These are phyloP conservation scores for Peromyscus attwateri DNA, from an alignment of 2,797 vertebrate genomes.

Conservation along the genomic window DNA sequence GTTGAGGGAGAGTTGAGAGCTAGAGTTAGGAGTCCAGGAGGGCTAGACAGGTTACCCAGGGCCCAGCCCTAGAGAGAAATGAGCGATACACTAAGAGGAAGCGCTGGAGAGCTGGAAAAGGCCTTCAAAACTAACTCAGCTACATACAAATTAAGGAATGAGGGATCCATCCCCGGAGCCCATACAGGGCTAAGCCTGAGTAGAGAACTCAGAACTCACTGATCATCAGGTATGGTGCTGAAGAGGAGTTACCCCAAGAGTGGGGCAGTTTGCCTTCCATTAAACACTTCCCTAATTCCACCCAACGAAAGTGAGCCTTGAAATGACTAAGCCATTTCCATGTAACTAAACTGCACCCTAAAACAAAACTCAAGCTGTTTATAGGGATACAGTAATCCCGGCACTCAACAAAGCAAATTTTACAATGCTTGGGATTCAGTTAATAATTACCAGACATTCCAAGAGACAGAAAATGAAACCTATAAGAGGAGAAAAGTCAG, in stretches of 20 bases:
- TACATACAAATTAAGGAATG: background rate
- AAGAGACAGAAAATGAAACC: background rate
- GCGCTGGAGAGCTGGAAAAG: background rate
- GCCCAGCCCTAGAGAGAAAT: background rate
- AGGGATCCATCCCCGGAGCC: background rate
- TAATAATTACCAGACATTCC: background rate
- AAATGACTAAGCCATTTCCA: background rate
- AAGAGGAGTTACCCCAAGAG: background rate
- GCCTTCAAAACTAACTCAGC: background rate
- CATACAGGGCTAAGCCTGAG: background rate
- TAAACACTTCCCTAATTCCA: background rate
- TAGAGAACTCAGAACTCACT: background rate
- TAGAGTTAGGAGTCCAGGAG: background rate
- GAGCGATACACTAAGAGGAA: background rate
- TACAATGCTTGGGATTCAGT: background rate
- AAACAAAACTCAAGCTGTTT: background rate
- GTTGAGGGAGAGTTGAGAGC: background rate
- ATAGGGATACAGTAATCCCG: background rate
- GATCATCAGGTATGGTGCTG: background rate
- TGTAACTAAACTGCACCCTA: background rate
- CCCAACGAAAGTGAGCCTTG: background rate
- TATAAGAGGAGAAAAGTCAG: background rate
- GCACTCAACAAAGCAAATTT: background rate
- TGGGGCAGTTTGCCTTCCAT: background rate
- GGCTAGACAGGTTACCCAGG: background rate